Conservation (phyloP, 2,888 invertebrate genomes). For the Seira musarum region DNA sequence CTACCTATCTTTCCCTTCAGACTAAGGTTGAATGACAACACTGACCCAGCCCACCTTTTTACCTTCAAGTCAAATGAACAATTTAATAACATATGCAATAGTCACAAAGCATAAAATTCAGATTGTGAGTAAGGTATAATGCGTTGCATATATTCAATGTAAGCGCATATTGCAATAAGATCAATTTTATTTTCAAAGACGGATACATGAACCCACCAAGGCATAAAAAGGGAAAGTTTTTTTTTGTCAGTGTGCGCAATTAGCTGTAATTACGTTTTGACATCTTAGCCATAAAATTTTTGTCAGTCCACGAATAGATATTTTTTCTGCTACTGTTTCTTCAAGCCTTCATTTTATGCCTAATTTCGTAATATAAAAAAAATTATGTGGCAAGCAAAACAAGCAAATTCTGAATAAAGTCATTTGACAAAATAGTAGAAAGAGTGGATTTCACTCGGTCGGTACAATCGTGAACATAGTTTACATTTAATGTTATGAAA, state of each 20-base stretch:
- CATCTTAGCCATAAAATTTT: neutral
- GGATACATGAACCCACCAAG: neutral
- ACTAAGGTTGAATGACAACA: conserved; percentile 14
- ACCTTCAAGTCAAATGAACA: neutral
- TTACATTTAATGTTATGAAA: too few relatives aligned
- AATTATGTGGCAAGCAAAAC: neutral
- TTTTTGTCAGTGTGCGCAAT: conserved; percentile 11
- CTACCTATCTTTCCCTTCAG: neutral
- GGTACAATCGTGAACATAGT: too few relatives aligned
- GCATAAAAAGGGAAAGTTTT: conserved; percentile 19
- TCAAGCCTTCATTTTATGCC: neutral
- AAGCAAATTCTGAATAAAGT: neutral
- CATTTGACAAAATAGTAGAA: conserved; percentile 2
- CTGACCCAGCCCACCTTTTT: conserved; percentile 20
- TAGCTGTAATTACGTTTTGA: conserved; percentile 7
- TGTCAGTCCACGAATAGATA: neutral
- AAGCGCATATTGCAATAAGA: too few relatives aligned
- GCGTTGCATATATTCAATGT: too few relatives aligned
- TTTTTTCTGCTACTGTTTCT: conserved; percentile 1
- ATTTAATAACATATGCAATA: neutral
- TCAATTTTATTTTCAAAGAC: too few relatives aligned
- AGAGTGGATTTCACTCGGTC: neutral
- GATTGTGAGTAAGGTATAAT: too few relatives aligned
- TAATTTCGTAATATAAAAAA: neutral
- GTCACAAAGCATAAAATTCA: too few relatives aligned